These are phyloP conservation scores for Drosophila obscura DNA, from an alignment of 1,140 invertebrate species.

Conservation along the genomic window DNA sequence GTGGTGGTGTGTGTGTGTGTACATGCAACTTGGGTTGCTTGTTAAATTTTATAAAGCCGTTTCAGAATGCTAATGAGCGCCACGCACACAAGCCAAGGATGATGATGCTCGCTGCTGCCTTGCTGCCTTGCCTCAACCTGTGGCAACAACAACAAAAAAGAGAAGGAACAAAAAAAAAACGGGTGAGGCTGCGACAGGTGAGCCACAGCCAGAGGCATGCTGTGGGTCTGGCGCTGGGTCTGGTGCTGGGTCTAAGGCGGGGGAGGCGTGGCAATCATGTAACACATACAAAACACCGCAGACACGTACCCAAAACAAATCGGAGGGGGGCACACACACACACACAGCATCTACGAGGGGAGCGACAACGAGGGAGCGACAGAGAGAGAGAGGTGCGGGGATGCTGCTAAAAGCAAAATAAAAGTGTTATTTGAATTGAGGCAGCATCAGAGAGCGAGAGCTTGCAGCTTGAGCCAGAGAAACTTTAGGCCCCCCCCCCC, in stretches of 20 bases:
- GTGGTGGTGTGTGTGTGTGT: constrained; percentile 4
- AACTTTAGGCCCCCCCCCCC: constrained; percentile 45
- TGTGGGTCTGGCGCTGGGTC: not conserved
- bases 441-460: constrained; percentile 34
- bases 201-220: constrained; percentile 25
- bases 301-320: constrained; percentile 59
- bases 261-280: constrained; percentile 68
- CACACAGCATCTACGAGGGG: constrained; percentile 25
- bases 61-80: constrained; percentile 80
- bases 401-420: constrained; percentile 61
- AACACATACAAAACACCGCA: constrained; percentile 72
- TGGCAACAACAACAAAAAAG: constrained; percentile 2
- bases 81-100: constrained; percentile 74
- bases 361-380: constrained; percentile 20
- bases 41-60: constrained; percentile 81
- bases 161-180: not conserved
- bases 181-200: constrained; percentile 56
- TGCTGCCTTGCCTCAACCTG: constrained; percentile 14
- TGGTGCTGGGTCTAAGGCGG: not conserved
- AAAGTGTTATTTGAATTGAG: constrained; percentile 81
- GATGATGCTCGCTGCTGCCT: constrained; percentile 36
- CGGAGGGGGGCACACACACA: constrained; percentile 7
- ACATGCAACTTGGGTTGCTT: constrained; percentile 65
- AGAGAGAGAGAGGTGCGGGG: not conserved
- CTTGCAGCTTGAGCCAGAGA: constrained; percentile 58